Percentiles rank a stretch among this genome's conserved stretches.
Conservation (phyloP, 2,797 vertebrate genomes). For the Protonibea diacanthus region DNA sequence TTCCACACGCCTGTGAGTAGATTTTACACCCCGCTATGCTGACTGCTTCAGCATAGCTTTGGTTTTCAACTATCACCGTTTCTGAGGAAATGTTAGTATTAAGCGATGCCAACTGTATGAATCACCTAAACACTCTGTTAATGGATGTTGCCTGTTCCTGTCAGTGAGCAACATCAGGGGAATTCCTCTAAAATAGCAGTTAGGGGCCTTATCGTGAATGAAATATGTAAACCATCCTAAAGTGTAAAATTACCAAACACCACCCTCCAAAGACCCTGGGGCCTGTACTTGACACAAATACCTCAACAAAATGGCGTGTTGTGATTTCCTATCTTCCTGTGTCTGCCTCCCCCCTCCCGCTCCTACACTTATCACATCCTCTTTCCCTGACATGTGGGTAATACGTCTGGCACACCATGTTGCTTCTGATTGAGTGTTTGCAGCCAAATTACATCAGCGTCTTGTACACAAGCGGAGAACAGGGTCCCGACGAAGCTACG, state of each 20-base stretch:
- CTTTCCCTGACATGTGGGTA: slow-evolving; percentile 62
- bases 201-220: slow-evolving; percentile 67
- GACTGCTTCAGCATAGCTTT: background rate
- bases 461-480: slow-evolving; percentile 5
- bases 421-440: slow-evolving; percentile 38
- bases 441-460: slow-evolving; percentile 44
- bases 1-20: slow-evolving; percentile 27
- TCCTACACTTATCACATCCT: slow-evolving; percentile 66
- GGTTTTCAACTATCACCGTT: slow-evolving; percentile 2
- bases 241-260: slow-evolving; percentile 70
- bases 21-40: too few relatives aligned
- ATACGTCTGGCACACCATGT: slow-evolving; percentile 48
- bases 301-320: slow-evolving; percentile 69
- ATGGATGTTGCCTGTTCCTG: slow-evolving; percentile 40
- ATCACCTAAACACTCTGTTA: slow-evolving; percentile 40
- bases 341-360: slow-evolving; percentile 46
- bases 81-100: slow-evolving; percentile 32
- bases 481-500: slow-evolving; percentile 9
- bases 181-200: slow-evolving; percentile 66
- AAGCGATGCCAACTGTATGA: slow-evolving; percentile 50
- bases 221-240: slow-evolving; percentile 75
- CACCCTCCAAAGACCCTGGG: slow-evolving; percentile 60
- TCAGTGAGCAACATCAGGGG: slow-evolving; percentile 55
- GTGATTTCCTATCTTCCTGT: slow-evolving; percentile 70
- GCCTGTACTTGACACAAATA: slow-evolving; percentile 70